A percentile compares a stretch with the other conserved stretches of the same genome.
These are phyloP conservation scores for Spizella passerina DNA, from an alignment of 2,797 vertebrate species.

Conservation along the genomic window DNA sequence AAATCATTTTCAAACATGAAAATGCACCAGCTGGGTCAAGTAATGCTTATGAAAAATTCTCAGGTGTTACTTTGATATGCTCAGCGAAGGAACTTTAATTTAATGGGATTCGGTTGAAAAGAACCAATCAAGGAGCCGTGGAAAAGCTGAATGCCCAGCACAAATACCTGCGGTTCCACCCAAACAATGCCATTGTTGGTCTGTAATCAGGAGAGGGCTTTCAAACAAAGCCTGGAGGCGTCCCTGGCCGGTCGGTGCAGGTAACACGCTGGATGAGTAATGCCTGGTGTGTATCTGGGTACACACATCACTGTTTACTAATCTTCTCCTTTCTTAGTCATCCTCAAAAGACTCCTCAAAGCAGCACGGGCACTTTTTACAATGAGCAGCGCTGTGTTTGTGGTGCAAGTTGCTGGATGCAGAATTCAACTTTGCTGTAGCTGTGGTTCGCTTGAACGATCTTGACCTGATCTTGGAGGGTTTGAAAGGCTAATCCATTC, in stretches of 20 bases:
- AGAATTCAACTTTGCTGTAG: background rate
- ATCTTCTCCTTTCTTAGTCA: background rate
- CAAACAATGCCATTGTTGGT: slow-evolving; percentile 25
- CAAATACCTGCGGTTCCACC: slow-evolving; percentile 18
- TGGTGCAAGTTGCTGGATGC: background rate
- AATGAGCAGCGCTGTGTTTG: background rate
- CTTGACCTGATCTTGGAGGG: slow-evolving; percentile 35
- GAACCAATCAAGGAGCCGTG: slow-evolving; percentile 12
- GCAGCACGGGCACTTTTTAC: background rate
- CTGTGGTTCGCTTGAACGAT: background rate
- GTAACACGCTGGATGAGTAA: background rate
- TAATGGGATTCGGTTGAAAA: slow-evolving; percentile 30
- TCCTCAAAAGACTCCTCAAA: slow-evolving; percentile 1
- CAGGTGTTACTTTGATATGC: background rate
- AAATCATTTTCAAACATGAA: slow-evolving; percentile 21
- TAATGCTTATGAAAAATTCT: slow-evolving; percentile 41
- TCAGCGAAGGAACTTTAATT: background rate
- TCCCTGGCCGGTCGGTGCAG: background rate
- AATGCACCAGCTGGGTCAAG: slow-evolving; percentile 35
- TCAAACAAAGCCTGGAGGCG: background rate
- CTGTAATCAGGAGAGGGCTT: slow-evolving; percentile 21
- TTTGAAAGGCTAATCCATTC: slow-evolving; percentile 63
- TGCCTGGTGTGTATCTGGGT: background rate
- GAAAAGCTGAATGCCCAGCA: slow-evolving; percentile 9
- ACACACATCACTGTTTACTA: background rate